These are phyloP conservation scores for Pseudomyrmex flavicornis DNA, from an alignment of 1,140 invertebrate species.

Conservation along the genomic window DNA sequence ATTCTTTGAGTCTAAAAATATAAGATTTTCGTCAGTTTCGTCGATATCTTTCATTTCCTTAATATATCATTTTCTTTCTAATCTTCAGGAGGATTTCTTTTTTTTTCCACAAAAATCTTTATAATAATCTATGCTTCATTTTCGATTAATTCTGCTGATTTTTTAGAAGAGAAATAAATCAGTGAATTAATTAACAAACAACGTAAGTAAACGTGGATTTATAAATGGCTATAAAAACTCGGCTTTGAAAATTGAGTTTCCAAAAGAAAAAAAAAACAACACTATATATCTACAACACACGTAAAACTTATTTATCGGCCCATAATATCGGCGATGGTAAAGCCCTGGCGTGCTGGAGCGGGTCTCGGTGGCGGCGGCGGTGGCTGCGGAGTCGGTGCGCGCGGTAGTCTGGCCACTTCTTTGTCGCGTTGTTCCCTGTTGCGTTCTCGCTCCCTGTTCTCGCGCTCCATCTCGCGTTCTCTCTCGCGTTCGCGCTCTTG, in stretches of 20 bases:
- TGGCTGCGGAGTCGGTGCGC: slow-evolving; percentile 84
- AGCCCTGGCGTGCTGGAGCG: slow-evolving; percentile 81
- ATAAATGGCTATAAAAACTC: not conserved
- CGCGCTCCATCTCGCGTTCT: slow-evolving; percentile 74
- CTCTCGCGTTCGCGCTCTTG: slow-evolving; percentile 82
- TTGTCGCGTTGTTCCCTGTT: slow-evolving; percentile 78
- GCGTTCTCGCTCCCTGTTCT: slow-evolving; percentile 73
- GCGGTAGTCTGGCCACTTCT: slow-evolving; percentile 74
- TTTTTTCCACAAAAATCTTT: not conserved
- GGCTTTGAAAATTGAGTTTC: not conserved
- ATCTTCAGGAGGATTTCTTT: not conserved
- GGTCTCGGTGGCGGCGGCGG: slow-evolving; percentile 82
- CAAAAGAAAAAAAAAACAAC: not conserved
- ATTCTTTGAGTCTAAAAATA: not conserved
- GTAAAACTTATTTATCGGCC: slow-evolving; percentile 77
- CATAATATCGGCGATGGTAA: slow-evolving; percentile 85
- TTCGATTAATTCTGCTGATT: too few relatives aligned
- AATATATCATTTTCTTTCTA: not conserved
- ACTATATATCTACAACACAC: slow-evolving; percentile 10
- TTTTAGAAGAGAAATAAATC: too few relatives aligned
- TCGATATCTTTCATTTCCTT: not conserved
- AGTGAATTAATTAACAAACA: too few relatives aligned
- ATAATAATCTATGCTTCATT: too few relatives aligned
- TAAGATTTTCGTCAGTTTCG: not conserved
- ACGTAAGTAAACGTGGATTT: too few relatives aligned